phyloP scores from a whole-genome alignment of 2,888 invertebrate species.

The Tupiocoris notatus region DNA sequence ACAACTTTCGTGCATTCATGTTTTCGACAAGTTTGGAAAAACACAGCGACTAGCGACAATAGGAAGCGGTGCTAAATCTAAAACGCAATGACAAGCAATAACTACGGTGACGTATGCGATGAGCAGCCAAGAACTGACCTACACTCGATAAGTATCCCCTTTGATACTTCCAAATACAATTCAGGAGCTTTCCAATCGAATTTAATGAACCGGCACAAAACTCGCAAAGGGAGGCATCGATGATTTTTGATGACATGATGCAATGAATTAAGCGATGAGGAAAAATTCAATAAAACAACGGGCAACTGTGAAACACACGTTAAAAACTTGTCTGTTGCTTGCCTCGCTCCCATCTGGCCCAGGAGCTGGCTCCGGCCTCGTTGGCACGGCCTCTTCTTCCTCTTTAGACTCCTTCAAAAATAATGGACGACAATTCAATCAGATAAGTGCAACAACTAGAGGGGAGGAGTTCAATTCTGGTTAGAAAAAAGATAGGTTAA shows the following conservation, averaged over 20 bases:
- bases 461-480: too few relatives aligned
- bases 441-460: too few relatives aligned
- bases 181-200: too few relatives aligned
- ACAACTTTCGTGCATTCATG: too few relatives aligned
- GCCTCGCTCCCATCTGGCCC: conserved; percentile 41
- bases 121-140: neutral
- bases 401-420: conserved; percentile 36
- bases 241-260: neutral
- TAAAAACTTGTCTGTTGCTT: conserved; percentile 41
- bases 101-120: neutral
- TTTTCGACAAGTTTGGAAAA: too few relatives aligned
- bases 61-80: neutral
- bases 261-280: conserved; percentile 2
- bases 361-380: conserved; percentile 8
- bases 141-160: too few relatives aligned
- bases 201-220: too few relatives aligned
- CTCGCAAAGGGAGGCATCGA: neutral
- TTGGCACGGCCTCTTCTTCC: conserved; percentile 16
- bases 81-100: neutral
- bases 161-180: too few relatives aligned
- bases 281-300: conserved; percentile 9
- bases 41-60: too few relatives aligned
- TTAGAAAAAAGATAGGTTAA: too few relatives aligned
- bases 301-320: conserved; percentile 38
- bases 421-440: conserved; percentile 3